A percentile compares a stretch with the other conserved stretches of the same genome.
Conservation (phyloP, 2,113 vertebrate species). For the Balaeniceps rex region DNA sequence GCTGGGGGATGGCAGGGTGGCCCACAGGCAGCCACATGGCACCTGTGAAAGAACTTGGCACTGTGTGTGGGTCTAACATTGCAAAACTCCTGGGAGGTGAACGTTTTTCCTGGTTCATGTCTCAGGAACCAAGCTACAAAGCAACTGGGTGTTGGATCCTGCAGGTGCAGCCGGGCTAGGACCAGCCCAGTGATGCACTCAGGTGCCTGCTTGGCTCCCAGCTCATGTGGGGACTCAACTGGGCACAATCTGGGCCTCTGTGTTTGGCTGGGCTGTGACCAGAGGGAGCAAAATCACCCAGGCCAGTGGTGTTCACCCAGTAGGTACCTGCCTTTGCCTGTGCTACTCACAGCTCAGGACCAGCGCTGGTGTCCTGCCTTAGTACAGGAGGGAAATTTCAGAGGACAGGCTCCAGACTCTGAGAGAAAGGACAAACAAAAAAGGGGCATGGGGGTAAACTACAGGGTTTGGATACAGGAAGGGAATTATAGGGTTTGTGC, state of each 20-base stretch:
- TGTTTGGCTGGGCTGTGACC: not conserved
- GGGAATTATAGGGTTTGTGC: not conserved
- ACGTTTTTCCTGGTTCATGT: not conserved
- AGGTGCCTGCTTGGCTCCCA: no score
- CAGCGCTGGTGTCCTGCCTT: not conserved
- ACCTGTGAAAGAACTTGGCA: not conserved
- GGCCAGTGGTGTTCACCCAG: not conserved
- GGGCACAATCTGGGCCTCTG: accelerated
- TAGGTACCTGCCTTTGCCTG: accelerated
- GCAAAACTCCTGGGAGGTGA: not conserved
- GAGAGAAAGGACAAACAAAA: not conserved
- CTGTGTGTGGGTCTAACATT: not conserved
- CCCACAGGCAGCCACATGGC: not conserved
- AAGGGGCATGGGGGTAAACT: not conserved
- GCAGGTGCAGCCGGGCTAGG: not conserved
- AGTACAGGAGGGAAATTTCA: not conserved
- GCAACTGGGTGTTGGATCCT: not conserved
- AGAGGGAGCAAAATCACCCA: not conserved
- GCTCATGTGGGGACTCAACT: accelerated
- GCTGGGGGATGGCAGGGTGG: not conserved
- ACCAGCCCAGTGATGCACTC: not conserved
- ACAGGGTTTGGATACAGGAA: not conserved
- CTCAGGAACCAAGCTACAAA: not conserved
- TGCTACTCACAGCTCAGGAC: not conserved
- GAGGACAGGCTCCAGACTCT: not conserved